phyloP scores from a whole-genome alignment of 2,888 invertebrate genomes.

The Acanthosepion esculentum region DNA sequence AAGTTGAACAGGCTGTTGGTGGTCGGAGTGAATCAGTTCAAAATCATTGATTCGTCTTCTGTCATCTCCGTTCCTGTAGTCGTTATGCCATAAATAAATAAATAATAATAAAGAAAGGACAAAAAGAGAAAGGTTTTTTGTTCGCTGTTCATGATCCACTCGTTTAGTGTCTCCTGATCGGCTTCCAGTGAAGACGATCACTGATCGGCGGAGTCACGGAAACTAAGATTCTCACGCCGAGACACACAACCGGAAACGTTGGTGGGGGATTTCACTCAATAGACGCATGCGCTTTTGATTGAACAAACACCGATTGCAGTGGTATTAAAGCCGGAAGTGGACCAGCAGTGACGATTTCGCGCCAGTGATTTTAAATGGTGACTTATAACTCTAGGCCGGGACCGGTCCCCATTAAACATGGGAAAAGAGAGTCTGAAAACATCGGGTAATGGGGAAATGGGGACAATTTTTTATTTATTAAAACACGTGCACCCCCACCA shows the following conservation, averaged over 20 bases:
- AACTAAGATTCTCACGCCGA: conserved; percentile 1
- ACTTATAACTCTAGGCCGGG: neutral
- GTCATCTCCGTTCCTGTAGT: neutral
- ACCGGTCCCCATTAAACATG: neutral
- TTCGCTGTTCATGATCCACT: neutral
- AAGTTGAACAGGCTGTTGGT: neutral
- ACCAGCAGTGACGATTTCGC: conserved; percentile 33
- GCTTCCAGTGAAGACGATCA: neutral
- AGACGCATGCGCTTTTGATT: conserved; percentile 4
- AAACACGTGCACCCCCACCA: too few relatives aligned
- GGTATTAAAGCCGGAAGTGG: neutral
- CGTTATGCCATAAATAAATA: neutral
- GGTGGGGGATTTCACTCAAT: neutral
- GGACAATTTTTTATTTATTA: neutral
- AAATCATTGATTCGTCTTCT: neutral
- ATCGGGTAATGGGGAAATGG: neutral
- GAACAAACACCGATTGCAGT: neutral
- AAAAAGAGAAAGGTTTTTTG: neutral
- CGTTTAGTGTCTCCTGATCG: neutral
- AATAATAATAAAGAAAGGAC: neutral
- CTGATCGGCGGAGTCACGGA: neutral
- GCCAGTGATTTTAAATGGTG: neutral
- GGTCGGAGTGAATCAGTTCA: neutral
- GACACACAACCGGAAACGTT: neutral
- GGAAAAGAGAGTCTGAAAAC: neutral